Base-by-base conservation (phyloP, 2,888 invertebrate genomes). In the Onchidella celtica region DNA sequence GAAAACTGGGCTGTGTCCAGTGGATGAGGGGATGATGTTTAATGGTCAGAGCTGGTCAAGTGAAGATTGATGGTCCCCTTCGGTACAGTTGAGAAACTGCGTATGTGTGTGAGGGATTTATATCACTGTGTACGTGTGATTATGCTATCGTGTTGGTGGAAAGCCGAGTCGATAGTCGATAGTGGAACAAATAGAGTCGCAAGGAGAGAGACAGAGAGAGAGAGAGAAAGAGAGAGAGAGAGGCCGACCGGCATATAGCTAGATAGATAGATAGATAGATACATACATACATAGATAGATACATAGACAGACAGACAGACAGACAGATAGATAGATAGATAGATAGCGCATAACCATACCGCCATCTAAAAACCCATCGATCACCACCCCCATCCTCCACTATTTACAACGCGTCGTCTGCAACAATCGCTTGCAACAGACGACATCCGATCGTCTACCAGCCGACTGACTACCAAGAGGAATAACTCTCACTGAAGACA, bases 201-300 rank as follows among this genome's bases (percentile, higher is more conserved):
- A 75, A 4, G 40, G 66, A 76, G 76, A 76, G 27, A 63, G 65
- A 76, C 27, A 76, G 76, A 66, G 29, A 76, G 65, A 76, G 65
- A 76, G 76, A 76, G 38, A 76, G 65, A 76, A n/a, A 38, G 34
- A 74, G 34, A 74, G 36, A 63, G 34, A 61, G 6, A 36, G 63
- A 34, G 36, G 24, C 24, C n/a, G 66, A 36, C 11, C 21, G 36
- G 32, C 11, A 68, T 17, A 68, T 36, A 34, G 32, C 36, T 24
- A 75, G n/a, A 75, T 14, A 63, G 59, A 75, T 14, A 75, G 32
- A 63, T 17, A 63, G 59, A 61, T 4, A 34, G 17, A 59, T 4
- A 73, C 24, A 57, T 14, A 59, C 2, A 40, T 14, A 73, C 24
- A 73, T 6, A 59, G n/a, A 63, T 11, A 47, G 47, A 55, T 14